phyloP scores from a whole-genome alignment of 2,888 invertebrate species.

The Apocheima hispidaria region DNA sequence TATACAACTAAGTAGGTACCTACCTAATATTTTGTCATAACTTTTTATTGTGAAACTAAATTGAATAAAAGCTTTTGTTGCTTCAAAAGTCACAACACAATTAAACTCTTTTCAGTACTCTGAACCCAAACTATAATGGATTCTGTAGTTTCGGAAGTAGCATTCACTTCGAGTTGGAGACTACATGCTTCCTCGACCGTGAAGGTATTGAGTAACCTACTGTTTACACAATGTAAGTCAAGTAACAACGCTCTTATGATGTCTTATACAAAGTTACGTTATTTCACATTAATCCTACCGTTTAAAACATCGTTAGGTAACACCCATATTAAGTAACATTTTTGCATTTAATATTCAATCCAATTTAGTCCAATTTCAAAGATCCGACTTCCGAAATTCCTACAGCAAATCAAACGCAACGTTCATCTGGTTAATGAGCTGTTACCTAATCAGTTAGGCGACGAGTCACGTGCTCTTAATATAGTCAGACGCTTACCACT shows the following conservation, averaged over 20 bases:
- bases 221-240: slow-evolving; percentile 52
- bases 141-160: slow-evolving; percentile 71
- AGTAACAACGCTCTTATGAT: slow-evolving; percentile 41
- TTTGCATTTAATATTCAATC: slow-evolving; percentile 10
- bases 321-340: slow-evolving; percentile 14
- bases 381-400: slow-evolving; percentile 39
- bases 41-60: background rate
- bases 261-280: slow-evolving; percentile 35
- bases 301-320: slow-evolving; percentile 36
- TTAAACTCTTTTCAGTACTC: slow-evolving; percentile 30
- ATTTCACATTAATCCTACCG: slow-evolving; percentile 26
- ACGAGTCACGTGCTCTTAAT: slow-evolving; percentile 24
- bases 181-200: slow-evolving; percentile 63
- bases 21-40: background rate
- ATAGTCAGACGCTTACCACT: slow-evolving; percentile 9
- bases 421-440: slow-evolving; percentile 27
- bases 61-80: slow-evolving; percentile 11
- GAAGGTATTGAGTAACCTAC: slow-evolving; percentile 60
- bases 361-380: slow-evolving; percentile 32
- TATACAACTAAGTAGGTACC: too few species aligned
- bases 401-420: slow-evolving; percentile 15
- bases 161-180: slow-evolving; percentile 58
- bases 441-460: slow-evolving; percentile 43
- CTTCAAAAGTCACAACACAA: slow-evolving; percentile 14
- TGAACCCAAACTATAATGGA: slow-evolving; percentile 48